Conservation (phyloP, 2,113 vertebrate species). For the Periophthalmodon schlosseri region DNA sequence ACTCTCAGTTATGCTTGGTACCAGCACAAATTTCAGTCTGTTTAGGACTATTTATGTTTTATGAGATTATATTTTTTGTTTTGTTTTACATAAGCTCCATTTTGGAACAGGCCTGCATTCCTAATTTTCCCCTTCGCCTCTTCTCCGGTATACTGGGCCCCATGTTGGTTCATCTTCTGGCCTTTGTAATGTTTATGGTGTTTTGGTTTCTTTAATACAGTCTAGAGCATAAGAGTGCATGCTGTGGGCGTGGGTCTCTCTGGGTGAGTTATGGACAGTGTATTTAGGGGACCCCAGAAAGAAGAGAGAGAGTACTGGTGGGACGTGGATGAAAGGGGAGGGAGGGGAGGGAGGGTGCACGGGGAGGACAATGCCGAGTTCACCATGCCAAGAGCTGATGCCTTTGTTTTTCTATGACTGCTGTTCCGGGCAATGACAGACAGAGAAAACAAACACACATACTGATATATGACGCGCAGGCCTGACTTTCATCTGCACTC, state of each 20-base stretch:
- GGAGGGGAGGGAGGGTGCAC: conserved; percentile 47
- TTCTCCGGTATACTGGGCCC: conserved; percentile 47
- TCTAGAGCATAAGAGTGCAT: conserved; percentile 67
- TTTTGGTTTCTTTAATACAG: conserved; percentile 70
- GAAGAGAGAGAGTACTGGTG: conserved; percentile 69
- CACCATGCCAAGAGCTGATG: conserved; percentile 80
- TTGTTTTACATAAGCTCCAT: background rate
- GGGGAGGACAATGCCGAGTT: conserved; percentile 74
- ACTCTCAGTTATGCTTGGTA: background rate
- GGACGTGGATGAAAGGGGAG: conserved; percentile 75
- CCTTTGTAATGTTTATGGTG: conserved; percentile 59
- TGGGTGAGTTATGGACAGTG: conserved; percentile 79
- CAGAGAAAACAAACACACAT: conserved; percentile 75
- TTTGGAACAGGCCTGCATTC: background rate
- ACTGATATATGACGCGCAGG: conserved; percentile 75
- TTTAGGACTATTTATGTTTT: background rate
- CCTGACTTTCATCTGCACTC: conserved; percentile 65
- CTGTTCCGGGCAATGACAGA: conserved; percentile 75
- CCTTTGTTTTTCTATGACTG: conserved; percentile 78
- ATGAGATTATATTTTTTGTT: background rate
- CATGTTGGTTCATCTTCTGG: conserved; percentile 70
- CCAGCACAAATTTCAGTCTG: background rate
- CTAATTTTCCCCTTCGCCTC: conserved; percentile 21
- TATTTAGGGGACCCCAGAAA: conserved; percentile 77
- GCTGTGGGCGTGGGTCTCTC: conserved; percentile 77